Conservation (phyloP, 2,113 vertebrate genomes). For the Todiramphus chloris region DNA sequence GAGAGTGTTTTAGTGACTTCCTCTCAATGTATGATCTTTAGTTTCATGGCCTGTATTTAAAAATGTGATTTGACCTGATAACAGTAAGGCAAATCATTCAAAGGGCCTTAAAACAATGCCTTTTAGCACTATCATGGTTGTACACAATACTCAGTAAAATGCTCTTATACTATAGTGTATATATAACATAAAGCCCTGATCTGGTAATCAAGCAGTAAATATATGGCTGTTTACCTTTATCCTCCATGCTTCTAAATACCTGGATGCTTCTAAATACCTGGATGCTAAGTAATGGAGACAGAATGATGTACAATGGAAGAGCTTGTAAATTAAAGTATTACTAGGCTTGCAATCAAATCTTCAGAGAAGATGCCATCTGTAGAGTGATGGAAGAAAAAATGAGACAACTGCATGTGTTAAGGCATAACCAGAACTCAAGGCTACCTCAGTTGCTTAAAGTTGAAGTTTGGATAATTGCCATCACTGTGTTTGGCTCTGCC, state of each 20-base stretch:
- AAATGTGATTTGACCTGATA: background rate
- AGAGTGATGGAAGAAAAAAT: background rate
- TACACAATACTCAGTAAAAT: background rate
- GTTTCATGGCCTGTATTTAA: background rate
- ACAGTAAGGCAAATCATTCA: background rate
- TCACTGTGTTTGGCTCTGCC: background rate
- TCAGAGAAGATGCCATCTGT: background rate
- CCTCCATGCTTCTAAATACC: background rate
- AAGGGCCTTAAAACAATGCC: background rate
- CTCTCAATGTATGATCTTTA: background rate
- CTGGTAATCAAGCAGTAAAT: background rate
- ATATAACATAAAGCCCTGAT: background rate
- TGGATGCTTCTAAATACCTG: background rate
- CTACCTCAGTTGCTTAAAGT: background rate
- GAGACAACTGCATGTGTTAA: background rate
- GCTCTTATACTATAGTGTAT: background rate
- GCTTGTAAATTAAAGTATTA: background rate
- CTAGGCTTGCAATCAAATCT: background rate
- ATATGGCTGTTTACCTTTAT: background rate
- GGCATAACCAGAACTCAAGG: background rate
- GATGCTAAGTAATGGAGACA: background rate
- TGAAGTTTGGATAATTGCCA: background rate
- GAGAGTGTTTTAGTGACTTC: background rate
- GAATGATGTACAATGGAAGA: background rate
- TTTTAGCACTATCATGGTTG: background rate